Conservation (phyloP, 1,140 invertebrate genomes). For the Drosophila funebris region DNA sequence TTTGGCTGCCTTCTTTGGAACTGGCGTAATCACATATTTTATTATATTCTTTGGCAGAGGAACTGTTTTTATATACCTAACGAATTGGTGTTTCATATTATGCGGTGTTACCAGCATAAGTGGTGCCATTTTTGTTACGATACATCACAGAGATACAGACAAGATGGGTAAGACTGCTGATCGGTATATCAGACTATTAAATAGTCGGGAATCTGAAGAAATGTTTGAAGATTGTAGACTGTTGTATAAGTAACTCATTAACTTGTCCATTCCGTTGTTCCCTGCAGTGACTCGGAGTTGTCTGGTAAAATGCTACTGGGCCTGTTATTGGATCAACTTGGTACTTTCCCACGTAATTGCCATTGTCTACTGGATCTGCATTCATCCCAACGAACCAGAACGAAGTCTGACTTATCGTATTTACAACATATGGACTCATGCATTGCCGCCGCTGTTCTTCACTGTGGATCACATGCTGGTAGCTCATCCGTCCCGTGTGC, state of each 20-base stretch:
- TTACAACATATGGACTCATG: constrained; percentile 88
- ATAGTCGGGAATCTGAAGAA: too few species aligned
- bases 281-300: not conserved
- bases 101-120: constrained; percentile 28
- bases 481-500: constrained; percentile 87
- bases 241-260: not conserved
- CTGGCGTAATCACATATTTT: not conserved
- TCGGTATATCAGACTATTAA: not conserved
- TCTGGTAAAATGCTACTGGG: constrained; percentile 48
- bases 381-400: constrained; percentile 17
- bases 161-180: constrained; percentile 29
- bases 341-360: not conserved
- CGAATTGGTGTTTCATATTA: constrained; percentile 54
- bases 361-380: constrained; percentile 26
- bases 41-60: constrained; percentile 14
- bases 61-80: constrained; percentile 51
- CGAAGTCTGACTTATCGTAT: not conserved
- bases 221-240: too few species aligned
- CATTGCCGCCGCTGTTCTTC: constrained; percentile 88
- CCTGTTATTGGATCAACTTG: constrained; percentile 45
- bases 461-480: constrained; percentile 88
- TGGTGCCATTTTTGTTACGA: constrained; percentile 35
- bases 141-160: constrained; percentile 17
- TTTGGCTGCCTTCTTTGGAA: constrained; percentile 36
- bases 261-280: too few species aligned